Evolutionary conservation across 2,888 invertebrate species (phyloP), one percentile per base, ranked within the genome.

Genomic region (Thera britannica): DNA sequence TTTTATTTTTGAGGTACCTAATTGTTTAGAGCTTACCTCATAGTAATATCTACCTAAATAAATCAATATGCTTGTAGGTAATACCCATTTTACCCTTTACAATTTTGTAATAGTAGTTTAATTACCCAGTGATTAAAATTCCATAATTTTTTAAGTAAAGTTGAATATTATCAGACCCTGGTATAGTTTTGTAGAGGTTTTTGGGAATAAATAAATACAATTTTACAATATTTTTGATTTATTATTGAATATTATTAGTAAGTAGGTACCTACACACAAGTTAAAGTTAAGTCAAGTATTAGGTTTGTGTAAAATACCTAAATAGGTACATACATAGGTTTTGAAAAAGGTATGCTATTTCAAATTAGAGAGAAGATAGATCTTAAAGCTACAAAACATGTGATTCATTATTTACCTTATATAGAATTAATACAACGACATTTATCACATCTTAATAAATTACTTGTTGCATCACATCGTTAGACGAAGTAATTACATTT

Each of bases 401-500:
- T 60, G 48, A 55, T 59, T 65, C 8, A 9, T 44, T 60, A 9
- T 41, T 51, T 56, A 44, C 12, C n/a, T 57, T 52, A 6, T 49
- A 58, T 23, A 23, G 23, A 23, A 2, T 36, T 62, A 59, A 35
- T 49, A 58, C 49, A 60, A 58, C 66, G 58, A 65, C 61, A 67
- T 57, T 1, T 46, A 64, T 54, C 46, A 58, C 52, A 59, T 54
- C 41, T 34, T 46, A 58, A 51, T 51, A 63, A 63, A 52, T 58
- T 36, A 58, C 36, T 36, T n/a, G 36, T 36, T 55, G 8, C 48
- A 59, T 34, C 59, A 46, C n/a, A 46, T 2, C n/a, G 52, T 63
- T 38, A 35, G 36, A 57, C 64, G 54, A 12, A 35, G 62, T 59
- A 48, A 67, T 94, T 95, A 99, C 98, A 99, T 99, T 90, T 96